Base-by-base conservation (phyloP, 2,888 invertebrate genomes). In the Hydraecia micacea region DNA sequence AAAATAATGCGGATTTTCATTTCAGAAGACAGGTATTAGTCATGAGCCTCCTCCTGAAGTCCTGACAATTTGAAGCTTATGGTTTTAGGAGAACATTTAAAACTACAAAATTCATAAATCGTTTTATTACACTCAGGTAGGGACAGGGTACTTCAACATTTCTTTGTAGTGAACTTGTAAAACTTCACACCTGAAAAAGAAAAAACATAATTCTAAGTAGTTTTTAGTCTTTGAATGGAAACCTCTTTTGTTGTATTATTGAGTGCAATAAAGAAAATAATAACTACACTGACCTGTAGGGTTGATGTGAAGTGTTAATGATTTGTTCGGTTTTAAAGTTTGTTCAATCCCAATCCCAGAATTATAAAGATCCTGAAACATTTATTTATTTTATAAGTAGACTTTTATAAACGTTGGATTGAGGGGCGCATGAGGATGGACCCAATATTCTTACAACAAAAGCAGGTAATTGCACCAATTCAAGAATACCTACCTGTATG, bases 341-440 rank as follows among this genome's bases (percentile, higher is more conserved):
- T 89, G 87, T 76, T 86, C 77, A 73, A 90, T 78, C 81, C 94
- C 95, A 70, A 95, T 49, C 9, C 28, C 62, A 63, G 36, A 94
- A 13, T 95, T 93, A 83, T 95, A 97, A n/a, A 97, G 91, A 89
- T 97, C 97, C 97, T 97, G 89, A 63, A 91, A 83, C n/a, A 63
- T 52, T 60, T 9, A 46, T 46, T 42, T n/a, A 18, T 58, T n/a
- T 28, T 46, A 49, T 21, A 28, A 15, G 21, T 7, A 15, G 5
- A 62, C 8, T 28, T 46, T 9, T 15, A 60, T 3, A 11, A 39
- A 60, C 13, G 3, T 58, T 9, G 9, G 15, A 55, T 32, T 55
- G 7, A 55, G 49, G 71, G n/a, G 21, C 32, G 6, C n/a, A 49
- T n/a, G 11, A 28, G 46, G 46, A 21, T 28, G 4, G 15, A 6